These are phyloP conservation scores for Chloroceryle aenea DNA, from an alignment of 2,113 vertebrate genomes.

Conservation along the genomic window DNA sequence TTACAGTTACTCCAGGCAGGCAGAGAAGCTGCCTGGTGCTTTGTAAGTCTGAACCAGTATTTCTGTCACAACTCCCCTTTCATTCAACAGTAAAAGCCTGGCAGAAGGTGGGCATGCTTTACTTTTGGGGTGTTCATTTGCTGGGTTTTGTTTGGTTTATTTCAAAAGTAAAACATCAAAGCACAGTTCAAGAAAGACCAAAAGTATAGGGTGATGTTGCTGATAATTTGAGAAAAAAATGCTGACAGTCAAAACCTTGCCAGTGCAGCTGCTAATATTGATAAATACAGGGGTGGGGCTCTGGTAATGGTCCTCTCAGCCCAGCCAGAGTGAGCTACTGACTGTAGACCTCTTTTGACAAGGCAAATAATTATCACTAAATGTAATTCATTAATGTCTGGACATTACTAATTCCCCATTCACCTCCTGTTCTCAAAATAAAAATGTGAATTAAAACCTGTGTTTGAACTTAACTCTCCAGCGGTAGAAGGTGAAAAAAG, in stretches of 20 bases:
- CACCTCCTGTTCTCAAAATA: neutral
- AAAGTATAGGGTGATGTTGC: neutral
- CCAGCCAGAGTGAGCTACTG: neutral
- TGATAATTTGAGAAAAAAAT: neutral
- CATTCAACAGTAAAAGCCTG: neutral
- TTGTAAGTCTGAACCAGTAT: neutral
- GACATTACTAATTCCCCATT: neutral
- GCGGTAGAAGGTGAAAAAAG: neutral
- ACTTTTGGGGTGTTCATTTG: neutral
- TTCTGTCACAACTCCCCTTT: neutral
- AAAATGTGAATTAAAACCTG: neutral
- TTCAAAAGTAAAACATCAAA: neutral
- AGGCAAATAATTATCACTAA: neutral
- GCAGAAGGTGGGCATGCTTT: neutral
- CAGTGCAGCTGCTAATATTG: neutral
- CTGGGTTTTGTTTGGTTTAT: neutral
- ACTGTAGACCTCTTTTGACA: neutral
- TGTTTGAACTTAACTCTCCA: neutral
- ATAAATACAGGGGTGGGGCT: neutral
- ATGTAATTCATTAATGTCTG: neutral
- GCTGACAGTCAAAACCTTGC: neutral
- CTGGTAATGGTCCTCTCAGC: neutral
- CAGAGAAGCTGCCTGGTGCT: neutral
- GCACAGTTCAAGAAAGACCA: neutral
- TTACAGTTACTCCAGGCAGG: slow-evolving; percentile 3